Evolutionary conservation across 1,140 invertebrate genomes (phyloP).

Genomic region (Drosophila chauvacae): DNA sequence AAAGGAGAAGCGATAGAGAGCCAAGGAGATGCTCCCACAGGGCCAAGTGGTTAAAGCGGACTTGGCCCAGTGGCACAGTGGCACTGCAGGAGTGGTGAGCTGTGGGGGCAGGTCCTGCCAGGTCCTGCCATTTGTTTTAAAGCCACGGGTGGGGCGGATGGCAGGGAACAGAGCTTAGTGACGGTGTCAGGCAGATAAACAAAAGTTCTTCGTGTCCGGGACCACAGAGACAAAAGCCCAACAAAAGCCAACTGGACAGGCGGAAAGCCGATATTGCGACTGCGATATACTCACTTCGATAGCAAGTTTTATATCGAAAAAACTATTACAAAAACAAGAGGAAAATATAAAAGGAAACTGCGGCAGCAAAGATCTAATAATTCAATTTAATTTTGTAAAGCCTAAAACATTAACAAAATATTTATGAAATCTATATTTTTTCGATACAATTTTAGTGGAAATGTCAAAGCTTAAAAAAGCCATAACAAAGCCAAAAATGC

Average conservation of each 20-base stretch:
- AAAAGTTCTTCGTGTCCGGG: conserved; percentile 30
- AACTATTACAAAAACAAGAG: background rate
- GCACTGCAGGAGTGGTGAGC: background rate
- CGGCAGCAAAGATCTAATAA: background rate
- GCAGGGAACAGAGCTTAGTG: conserved; percentile 8
- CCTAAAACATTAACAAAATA: too few species aligned
- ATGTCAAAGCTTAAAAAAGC: too few species aligned
- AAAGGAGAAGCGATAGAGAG: conserved; percentile 16
- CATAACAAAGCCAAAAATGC: too few species aligned
- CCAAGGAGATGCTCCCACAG: conserved; percentile 13
- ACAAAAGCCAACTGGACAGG: conserved; percentile 9
- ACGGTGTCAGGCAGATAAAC: conserved; percentile 37
- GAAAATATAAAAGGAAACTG: background rate
- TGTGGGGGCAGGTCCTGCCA: background rate
- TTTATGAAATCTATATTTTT: too few species aligned
- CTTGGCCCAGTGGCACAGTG: conserved; percentile 12
- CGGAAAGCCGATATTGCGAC: background rate
- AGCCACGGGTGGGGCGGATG: background rate
- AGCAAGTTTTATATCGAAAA: background rate
- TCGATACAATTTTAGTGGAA: too few species aligned
- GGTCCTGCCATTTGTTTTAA: conserved; percentile 30
- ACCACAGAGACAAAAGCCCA: conserved; percentile 21
- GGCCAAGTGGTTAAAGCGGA: conserved; percentile 20
- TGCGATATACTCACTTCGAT: background rate
- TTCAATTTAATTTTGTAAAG: background rate